Conservation (phyloP, 2,113 vertebrate species). For the Pluvianellus socialis region DNA sequence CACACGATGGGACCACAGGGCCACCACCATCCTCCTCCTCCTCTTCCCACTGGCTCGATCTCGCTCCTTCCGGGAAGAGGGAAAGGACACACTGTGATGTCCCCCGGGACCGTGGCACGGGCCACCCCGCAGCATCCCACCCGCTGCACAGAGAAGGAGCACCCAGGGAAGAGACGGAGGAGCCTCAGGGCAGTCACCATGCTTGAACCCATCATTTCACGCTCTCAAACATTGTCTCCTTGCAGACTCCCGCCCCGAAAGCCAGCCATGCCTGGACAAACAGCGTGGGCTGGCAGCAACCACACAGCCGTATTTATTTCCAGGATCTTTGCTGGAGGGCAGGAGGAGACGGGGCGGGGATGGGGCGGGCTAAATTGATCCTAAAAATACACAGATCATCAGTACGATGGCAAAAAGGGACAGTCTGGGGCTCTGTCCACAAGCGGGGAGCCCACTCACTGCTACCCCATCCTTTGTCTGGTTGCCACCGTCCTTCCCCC, state of each 20-base stretch:
- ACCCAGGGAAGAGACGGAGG: rapidly evolving
- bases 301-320: neutral
- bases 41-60: rapidly evolving
- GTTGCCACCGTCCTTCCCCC: neutral
- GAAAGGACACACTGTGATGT: rapidly evolving
- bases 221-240: rapidly evolving
- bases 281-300: neutral
- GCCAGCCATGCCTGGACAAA: neutral
- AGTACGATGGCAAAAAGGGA: neutral
- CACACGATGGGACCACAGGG: neutral
- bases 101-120: rapidly evolving
- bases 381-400: rapidly evolving
- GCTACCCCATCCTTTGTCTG: neutral
- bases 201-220: rapidly evolving
- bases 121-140: neutral
- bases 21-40: neutral
- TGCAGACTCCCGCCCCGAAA: neutral
- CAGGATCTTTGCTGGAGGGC: neutral
- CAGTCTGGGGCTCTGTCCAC: rapidly evolving
- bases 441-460: rapidly evolving
- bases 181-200: rapidly evolving
- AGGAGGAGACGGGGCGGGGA: neutral
- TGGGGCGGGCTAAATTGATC: rapidly evolving
- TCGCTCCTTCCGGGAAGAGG: neutral
- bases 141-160: neutral